These are phyloP conservation scores for Camptogramma bilineatum DNA, from an alignment of 2,888 invertebrate species.

Conservation along the genomic window DNA sequence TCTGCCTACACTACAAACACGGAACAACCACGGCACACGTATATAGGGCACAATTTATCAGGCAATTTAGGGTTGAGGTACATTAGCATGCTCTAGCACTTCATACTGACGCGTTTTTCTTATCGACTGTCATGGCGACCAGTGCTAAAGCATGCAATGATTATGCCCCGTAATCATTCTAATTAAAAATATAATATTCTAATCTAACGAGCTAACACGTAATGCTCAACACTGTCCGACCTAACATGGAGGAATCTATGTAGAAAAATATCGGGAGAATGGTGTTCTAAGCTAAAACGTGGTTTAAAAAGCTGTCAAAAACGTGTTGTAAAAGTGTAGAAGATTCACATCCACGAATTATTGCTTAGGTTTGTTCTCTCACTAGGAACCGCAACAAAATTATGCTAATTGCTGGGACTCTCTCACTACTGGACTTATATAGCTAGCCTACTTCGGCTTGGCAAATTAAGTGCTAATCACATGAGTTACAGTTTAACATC, in stretches of 20 bases:
- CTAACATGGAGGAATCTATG: constrained; percentile 23
- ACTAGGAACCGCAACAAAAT: constrained; percentile 66
- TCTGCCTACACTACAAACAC: constrained; percentile 47
- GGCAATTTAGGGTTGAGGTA: constrained; percentile 33
- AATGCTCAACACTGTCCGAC: constrained; percentile 25
- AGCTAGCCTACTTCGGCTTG: background rate
- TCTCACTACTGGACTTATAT: constrained; percentile 16
- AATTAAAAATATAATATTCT: constrained; percentile 34
- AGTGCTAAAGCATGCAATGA: constrained; percentile 9
- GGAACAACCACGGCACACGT: constrained; percentile 65
- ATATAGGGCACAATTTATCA: constrained; percentile 48
- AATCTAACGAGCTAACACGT: constrained; percentile 28
- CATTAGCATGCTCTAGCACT: constrained; percentile 9
- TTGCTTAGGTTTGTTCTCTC: constrained; percentile 71
- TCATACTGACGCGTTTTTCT: background rate
- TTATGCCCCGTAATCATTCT: constrained; percentile 26
- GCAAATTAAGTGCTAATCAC: constrained; percentile 13
- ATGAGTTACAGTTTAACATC: background rate
- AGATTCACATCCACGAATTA: constrained; percentile 80
- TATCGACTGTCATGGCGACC: background rate
- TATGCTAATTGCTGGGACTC: constrained; percentile 24
- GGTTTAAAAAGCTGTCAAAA: constrained; percentile 49
- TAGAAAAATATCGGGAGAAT: constrained; percentile 32
- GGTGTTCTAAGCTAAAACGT: constrained; percentile 52
- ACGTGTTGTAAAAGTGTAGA: constrained; percentile 59